These are phyloP conservation scores for Entosphenus tridentatus DNA, from an alignment of 2,113 vertebrate genomes.

Conservation along the genomic window DNA sequence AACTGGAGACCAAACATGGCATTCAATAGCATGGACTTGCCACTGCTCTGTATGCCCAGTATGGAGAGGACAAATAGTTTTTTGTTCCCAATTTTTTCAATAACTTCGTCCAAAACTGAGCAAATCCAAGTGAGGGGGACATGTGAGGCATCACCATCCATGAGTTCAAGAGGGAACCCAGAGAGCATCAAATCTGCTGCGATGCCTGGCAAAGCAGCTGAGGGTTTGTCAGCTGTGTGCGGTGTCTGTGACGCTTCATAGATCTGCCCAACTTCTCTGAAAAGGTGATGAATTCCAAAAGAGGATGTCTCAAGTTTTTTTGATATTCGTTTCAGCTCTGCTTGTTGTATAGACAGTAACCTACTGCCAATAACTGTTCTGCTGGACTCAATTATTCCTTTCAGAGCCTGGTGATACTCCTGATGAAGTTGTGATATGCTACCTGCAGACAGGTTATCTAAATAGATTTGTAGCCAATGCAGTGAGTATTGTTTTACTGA, in stretches of 20 bases:
- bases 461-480: slow-evolving; percentile 11
- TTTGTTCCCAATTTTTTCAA: slow-evolving; percentile 23
- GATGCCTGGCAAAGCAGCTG: slow-evolving; percentile 19
- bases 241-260: slow-evolving; percentile 18
- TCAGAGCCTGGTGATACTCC: slow-evolving; percentile 17
- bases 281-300: slow-evolving; percentile 28
- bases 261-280: slow-evolving; percentile 33
- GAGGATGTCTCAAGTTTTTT: slow-evolving; percentile 15
- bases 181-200: slow-evolving; percentile 30
- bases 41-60: slow-evolving; percentile 30
- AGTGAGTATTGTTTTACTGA: too few relatives aligned
- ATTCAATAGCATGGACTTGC: slow-evolving; percentile 34
- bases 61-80: slow-evolving; percentile 29
- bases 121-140: slow-evolving; percentile 29
- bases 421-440: slow-evolving; percentile 15
- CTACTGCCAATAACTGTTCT: slow-evolving; percentile 12
- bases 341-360: slow-evolving; percentile 6
- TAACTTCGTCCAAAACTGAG: slow-evolving; percentile 27
- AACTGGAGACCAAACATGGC: slow-evolving; percentile 32
- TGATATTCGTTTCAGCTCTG: slow-evolving; percentile 18
- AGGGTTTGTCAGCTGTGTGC: neutral
- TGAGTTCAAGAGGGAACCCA: slow-evolving; percentile 33
- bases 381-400: slow-evolving; percentile 15
- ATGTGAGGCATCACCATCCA: slow-evolving; percentile 40
- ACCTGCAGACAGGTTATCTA: slow-evolving; percentile 15